phyloP scores from a whole-genome alignment of 2,888 invertebrate genomes.

The Tridacna crocea region DNA sequence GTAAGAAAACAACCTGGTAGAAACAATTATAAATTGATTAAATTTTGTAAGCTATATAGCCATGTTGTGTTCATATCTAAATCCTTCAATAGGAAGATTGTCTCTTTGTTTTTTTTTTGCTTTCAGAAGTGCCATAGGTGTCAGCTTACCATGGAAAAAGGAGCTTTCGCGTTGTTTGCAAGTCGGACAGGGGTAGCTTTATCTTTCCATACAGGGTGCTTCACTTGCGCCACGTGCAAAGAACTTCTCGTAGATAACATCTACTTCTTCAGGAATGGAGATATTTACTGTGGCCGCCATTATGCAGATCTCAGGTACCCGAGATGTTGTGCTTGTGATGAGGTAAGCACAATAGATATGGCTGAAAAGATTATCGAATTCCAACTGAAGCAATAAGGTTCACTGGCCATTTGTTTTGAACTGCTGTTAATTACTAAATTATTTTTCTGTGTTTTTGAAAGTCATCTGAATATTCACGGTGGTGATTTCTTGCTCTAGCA shows the following conservation, averaged over 20 bases:
- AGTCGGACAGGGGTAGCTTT: conserved; percentile 66
- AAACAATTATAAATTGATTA: no score
- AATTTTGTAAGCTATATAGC: no score
- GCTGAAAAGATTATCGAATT: no score
- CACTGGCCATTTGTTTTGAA: not conserved
- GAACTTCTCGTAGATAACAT: conserved; percentile 78
- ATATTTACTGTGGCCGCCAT: conserved; percentile 77
- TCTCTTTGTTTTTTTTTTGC: no score
- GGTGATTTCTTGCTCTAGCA: no score
- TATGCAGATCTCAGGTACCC: conserved; percentile 77
- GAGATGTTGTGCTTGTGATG: conserved; percentile 77
- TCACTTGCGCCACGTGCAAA: conserved; percentile 75
- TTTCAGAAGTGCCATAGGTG: conserved; percentile 75
- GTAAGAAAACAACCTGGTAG: no score
- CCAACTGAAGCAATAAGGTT: not conserved
- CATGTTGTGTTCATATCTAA: no score
- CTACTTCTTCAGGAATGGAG: conserved; percentile 74
- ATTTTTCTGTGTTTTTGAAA: no score
- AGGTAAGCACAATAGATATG: conserved; percentile 66
- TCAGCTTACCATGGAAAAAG: conserved; percentile 69
- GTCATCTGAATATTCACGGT: no score
- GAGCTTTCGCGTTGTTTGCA: conserved; percentile 71
- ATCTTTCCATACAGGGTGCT: conserved; percentile 79
- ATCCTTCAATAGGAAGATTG: no score
- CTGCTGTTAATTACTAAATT: no score